phyloP scores from a whole-genome alignment of 1,140 invertebrate genomes.

The Sitophilus oryzae region DNA sequence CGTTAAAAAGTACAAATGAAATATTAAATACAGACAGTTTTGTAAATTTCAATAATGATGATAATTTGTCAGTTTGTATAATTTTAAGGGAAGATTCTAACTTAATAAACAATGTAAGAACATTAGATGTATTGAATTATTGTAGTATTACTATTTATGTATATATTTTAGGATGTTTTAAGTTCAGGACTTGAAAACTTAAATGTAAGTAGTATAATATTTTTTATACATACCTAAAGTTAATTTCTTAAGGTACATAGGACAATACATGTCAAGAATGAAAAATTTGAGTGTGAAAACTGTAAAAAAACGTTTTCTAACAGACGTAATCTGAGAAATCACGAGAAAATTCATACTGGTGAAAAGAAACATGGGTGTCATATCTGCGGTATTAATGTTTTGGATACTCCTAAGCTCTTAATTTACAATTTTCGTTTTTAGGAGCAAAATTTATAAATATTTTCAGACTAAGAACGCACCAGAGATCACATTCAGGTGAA shows the following conservation, averaged over 20 bases:
- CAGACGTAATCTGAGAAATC: constrained; percentile 45
- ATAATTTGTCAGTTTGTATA: too few species aligned
- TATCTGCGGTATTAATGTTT: constrained; percentile 50
- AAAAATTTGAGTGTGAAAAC: constrained; percentile 53
- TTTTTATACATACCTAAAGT: neutral
- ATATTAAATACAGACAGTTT: neutral
- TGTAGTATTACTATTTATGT: neutral
- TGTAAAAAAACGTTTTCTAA: constrained; percentile 42
- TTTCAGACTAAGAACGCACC: constrained; percentile 33
- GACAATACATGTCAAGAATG: constrained; percentile 61
- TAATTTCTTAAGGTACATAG: constrained; percentile 52
- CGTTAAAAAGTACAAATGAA: constrained; percentile 26
- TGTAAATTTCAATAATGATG: neutral
- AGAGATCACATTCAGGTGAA: constrained; percentile 60
- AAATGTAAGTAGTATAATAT: neutral
- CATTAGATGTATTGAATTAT: too few species aligned
- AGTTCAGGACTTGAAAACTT: neutral
- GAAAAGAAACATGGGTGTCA: constrained; percentile 64
- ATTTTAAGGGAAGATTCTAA: too few species aligned
- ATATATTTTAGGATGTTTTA: neutral
- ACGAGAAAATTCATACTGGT: constrained; percentile 57
- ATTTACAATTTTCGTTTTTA: constrained; percentile 13
- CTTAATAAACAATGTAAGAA: too few species aligned
- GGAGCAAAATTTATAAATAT: constrained; percentile 37
- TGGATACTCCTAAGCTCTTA: neutral